Evolutionary conservation across 2,797 vertebrate genomes (phyloP), one percentile per base, ranked within the genome.

Genomic region (Spheniscus humboldti): DNA sequence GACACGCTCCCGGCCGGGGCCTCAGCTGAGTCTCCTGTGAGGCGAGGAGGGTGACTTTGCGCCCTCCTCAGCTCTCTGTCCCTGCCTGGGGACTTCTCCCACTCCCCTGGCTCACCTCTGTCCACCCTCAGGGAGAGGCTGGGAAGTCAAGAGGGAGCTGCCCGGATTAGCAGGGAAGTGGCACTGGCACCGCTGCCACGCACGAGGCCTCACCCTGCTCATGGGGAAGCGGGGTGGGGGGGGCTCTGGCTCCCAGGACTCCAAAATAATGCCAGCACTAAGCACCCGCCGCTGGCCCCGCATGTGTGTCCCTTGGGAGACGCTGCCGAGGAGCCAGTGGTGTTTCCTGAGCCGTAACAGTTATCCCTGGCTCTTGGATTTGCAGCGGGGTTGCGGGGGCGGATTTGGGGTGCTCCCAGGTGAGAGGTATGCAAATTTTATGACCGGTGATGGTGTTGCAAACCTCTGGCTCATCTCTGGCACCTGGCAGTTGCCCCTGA

Each of bases 171-270:
- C 62, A 55, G 86, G 79, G 89, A 95, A 85, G 75, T 9, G 2
- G 66, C 82, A 4, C 73, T 23, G 10, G 84, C 68, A 60, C 53
- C 7, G 0, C 59, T 1, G 35, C 93, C 66, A 9, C 11, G 2
- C 55, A 19, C 7, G 9, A 93, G 88, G 68, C 88, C 90, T 91
- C 88, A n/a, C 90, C 87, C 69, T 92, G 87, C 93, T 69, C 91
- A 41, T 4, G 2, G 89, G 71, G 78, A 62, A 67, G 87, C 11
- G 0, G 31, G 17, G 56, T 35, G 43, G 41, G 25, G 16, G 31
- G 41, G 25, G 16, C 22, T 59, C 56, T 15, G 10, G 57, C n/a
- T 59, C n/a, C 57, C 57, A 24, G 57, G 57, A 35, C 57, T 24
- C n/a, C 14, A 7, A 59, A 59, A 35, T 59, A 35, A 35, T n/a